These are phyloP conservation scores for Pasiphila rectangulata DNA, from an alignment of 2,888 invertebrate species.

Conservation along the genomic window DNA sequence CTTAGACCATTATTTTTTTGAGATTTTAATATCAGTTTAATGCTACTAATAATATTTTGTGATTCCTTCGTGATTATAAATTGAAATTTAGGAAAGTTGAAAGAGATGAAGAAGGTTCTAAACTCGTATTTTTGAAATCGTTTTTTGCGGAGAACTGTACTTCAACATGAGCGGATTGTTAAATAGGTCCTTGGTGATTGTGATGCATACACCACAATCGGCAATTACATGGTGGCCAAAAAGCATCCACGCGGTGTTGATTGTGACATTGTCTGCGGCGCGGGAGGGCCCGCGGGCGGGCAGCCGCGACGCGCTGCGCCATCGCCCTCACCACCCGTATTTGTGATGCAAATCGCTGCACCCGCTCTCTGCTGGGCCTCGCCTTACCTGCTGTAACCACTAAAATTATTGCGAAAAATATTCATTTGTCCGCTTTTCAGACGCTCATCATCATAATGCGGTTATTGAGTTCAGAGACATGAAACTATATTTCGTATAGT, in stretches of 20 bases:
- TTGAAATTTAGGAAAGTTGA: too few species aligned
- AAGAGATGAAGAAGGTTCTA: too few species aligned
- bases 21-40: conserved; percentile 18
- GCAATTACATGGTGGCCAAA: conserved; percentile 74
- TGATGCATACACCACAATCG: conserved; percentile 64
- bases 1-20: conserved; percentile 52
- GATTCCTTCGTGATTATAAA: not conserved
- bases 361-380: conserved; percentile 59
- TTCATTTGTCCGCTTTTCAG: conserved; percentile 67
- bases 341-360: conserved; percentile 70
- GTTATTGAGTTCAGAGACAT: conserved; percentile 36
- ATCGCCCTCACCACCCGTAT: conserved; percentile 57
- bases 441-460: conserved; percentile 58
- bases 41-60: not conserved
- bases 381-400: conserved; percentile 70
- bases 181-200: conserved; percentile 56
- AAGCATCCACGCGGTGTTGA: conserved; percentile 78
- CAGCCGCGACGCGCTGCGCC: conserved; percentile 55
- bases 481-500: conserved; percentile 30
- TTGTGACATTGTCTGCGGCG: conserved; percentile 76
- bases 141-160: conserved; percentile 1
- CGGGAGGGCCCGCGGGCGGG: conserved; percentile 50
- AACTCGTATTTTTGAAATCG: too few species aligned
- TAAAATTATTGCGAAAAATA: conserved; percentile 76
- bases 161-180: conserved; percentile 14